A percentile compares a stretch with the other conserved stretches of the same genome.
Conservation (phyloP, 1,140 invertebrate species). For the Trichonephila clavipes region DNA sequence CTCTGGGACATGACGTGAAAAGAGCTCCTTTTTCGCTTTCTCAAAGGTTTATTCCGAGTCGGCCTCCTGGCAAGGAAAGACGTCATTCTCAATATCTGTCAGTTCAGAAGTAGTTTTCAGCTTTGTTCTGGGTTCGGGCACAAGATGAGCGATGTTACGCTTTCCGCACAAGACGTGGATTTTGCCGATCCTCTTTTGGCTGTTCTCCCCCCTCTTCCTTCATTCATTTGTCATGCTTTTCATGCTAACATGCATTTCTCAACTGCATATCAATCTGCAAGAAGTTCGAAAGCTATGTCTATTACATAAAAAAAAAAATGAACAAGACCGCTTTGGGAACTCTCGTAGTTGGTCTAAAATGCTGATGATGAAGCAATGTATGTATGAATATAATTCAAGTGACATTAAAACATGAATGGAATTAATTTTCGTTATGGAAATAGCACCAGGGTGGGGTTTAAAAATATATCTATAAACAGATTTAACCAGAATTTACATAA, state of each 20-base stretch:
- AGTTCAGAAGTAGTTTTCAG: slow-evolving; percentile 64
- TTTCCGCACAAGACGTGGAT: slow-evolving; percentile 27
- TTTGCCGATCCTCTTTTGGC: slow-evolving; percentile 27
- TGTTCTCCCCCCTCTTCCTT: neutral
- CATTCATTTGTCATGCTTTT: slow-evolving; percentile 33
- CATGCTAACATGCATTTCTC: neutral
- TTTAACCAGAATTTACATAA: too few species aligned
- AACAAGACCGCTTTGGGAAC: too few species aligned
- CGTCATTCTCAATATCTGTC: slow-evolving; percentile 75
- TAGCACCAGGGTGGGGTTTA: too few species aligned
- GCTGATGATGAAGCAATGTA: too few species aligned
- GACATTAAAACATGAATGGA: too few species aligned
- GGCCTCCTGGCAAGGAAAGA: slow-evolving; percentile 5
- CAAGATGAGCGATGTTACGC: slow-evolving; percentile 45
- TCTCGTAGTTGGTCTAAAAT: too few species aligned
- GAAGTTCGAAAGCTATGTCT: neutral
- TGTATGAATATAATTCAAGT: too few species aligned
- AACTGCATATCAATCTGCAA: neutral
- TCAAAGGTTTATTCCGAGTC: slow-evolving; percentile 67
- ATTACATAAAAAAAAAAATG: neutral
- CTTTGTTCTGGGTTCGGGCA: slow-evolving; percentile 7
- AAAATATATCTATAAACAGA: too few species aligned
- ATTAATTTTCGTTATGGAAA: too few species aligned
- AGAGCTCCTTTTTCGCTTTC: slow-evolving; percentile 69
- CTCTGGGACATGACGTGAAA: slow-evolving; percentile 74